Conservation (phyloP, 2,888 invertebrate species). For the Folsomia manolachei region DNA sequence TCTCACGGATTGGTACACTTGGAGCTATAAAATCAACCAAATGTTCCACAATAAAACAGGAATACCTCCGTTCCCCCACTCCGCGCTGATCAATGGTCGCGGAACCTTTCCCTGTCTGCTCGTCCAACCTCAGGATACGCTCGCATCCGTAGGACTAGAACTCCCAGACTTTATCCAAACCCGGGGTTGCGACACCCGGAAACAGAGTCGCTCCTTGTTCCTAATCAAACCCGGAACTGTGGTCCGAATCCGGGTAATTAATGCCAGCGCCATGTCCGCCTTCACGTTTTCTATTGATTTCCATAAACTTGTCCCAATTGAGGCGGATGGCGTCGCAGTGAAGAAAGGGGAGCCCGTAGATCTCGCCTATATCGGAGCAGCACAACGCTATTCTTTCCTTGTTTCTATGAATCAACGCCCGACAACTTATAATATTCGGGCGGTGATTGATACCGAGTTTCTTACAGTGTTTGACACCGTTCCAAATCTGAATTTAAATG, state of each 20-base stretch:
- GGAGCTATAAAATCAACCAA: constrained; percentile 26
- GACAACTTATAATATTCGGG: constrained; percentile 29
- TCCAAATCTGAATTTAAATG: constrained; percentile 33
- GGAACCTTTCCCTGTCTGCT: constrained; percentile 17
- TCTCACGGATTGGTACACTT: constrained; percentile 40
- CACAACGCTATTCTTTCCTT: constrained; percentile 43
- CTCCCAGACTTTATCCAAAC: not conserved
- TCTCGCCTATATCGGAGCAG: constrained; percentile 27
- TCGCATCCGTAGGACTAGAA: too few species aligned
- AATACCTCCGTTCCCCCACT: not conserved
- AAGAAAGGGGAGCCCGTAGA: constrained; percentile 15
- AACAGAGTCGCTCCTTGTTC: constrained; percentile 20
- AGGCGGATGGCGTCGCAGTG: constrained; percentile 34
- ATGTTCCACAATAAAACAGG: constrained; percentile 14
- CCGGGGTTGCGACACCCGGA: not conserved
- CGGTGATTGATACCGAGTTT: constrained; percentile 27
- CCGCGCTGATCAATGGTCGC: not conserved
- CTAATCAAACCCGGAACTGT: constrained; percentile 18
- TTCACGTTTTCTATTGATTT: constrained; percentile 41
- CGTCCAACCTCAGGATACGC: not conserved
- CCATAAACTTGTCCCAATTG: constrained; percentile 29
- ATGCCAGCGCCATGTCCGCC: constrained; percentile 23
- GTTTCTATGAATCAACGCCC: constrained; percentile 14
- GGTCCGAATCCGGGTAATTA: constrained; percentile 38
- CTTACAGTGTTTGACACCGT: constrained; percentile 22